phyloP scores from a whole-genome alignment of 1,140 invertebrate genomes.

The Drosophila ercepeae region DNA sequence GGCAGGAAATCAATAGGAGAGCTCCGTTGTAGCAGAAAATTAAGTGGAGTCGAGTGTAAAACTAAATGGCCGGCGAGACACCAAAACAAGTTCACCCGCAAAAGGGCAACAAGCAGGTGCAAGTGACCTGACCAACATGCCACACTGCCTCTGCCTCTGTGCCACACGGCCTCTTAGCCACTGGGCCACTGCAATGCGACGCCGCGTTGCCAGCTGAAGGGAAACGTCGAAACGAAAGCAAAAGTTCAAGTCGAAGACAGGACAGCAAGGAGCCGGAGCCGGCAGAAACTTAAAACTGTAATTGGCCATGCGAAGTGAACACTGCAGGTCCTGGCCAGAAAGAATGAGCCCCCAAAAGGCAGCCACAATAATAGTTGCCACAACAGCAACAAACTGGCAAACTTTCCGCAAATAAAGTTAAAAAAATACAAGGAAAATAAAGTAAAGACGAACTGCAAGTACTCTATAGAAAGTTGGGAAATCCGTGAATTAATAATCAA shows the following conservation, averaged over 20 bases:
- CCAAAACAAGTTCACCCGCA: constrained; percentile 35
- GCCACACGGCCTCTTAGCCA: constrained; percentile 23
- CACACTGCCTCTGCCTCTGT: constrained; percentile 14
- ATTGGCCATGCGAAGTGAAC: constrained; percentile 72
- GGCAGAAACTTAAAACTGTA: constrained; percentile 56
- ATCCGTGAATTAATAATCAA: not conserved
- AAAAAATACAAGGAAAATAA: not conserved
- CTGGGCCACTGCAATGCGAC: constrained; percentile 64
- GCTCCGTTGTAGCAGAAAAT: constrained; percentile 20
- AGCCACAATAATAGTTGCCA: constrained; percentile 32
- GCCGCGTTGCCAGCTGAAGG: constrained; percentile 14
- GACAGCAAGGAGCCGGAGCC: constrained; percentile 22
- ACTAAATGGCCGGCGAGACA: constrained; percentile 60
- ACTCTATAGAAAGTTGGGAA: constrained; percentile 10
- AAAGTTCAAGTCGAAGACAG: constrained; percentile 44
- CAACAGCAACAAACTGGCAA: constrained; percentile 22
- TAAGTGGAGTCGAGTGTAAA: constrained; percentile 31
- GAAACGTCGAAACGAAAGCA: constrained; percentile 23
- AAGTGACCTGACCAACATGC: constrained; percentile 45
- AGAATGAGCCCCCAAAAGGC: constrained; percentile 20
- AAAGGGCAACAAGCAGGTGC: constrained; percentile 65
- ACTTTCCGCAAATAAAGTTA: constrained; percentile 20
- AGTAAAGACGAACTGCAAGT: not conserved
- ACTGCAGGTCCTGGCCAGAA: constrained; percentile 19
- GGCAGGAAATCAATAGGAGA: constrained; percentile 64